These are phyloP conservation scores for Rotaria magnacalcarata DNA, from an alignment of 2,888 invertebrate species.

Conservation along the genomic window DNA sequence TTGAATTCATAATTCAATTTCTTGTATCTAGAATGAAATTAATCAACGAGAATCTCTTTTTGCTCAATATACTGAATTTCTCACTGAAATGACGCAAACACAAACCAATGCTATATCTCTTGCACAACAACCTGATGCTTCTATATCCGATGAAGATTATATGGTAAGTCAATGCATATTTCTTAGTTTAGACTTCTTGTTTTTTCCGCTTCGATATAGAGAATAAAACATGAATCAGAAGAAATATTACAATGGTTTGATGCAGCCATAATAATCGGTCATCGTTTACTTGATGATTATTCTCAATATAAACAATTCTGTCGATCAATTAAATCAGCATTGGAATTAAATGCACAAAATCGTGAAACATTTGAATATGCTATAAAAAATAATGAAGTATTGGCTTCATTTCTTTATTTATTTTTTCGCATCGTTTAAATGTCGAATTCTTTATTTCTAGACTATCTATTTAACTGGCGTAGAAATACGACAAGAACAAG, in stretches of 20 bases:
- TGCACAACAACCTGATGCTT: neutral
- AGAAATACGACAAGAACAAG: neutral
- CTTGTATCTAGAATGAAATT: neutral
- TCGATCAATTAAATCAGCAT: neutral
- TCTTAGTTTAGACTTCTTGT: too few relatives aligned
- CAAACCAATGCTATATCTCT: neutral
- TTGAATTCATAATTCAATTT: neutral
- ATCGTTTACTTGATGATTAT: neutral
- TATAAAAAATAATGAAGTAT: neutral
- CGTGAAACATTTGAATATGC: neutral
- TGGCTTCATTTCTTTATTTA: too few relatives aligned
- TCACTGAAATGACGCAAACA: neutral
- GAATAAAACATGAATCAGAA: neutral
- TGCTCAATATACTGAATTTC: neutral
- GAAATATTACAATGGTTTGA: neutral
- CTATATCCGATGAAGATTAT: neutral
- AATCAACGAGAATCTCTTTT: neutral
- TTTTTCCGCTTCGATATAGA: neutral
- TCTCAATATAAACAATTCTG: neutral
- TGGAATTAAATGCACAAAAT: constrained; percentile 12
- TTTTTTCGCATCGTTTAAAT: neutral
- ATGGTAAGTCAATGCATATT: neutral
- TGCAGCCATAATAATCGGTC: neutral
- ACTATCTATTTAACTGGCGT: neutral
- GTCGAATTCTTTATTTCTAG: neutral